phyloP scores from a whole-genome alignment of 2,797 vertebrate species.

The Enteromius unitaeniatus region DNA sequence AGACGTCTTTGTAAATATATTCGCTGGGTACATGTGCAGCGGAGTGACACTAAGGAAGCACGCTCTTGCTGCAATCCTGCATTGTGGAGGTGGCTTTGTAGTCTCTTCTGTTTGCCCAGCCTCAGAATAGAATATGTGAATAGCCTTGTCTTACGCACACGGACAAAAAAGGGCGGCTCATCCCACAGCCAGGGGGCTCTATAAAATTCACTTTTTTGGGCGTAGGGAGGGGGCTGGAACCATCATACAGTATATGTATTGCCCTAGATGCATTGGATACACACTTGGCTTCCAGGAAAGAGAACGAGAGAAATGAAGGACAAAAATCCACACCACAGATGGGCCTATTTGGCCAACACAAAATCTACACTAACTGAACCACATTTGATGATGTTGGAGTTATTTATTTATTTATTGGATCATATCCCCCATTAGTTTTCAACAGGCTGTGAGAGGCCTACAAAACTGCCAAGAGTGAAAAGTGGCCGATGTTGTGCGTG shows the following conservation, averaged over 20 bases:
- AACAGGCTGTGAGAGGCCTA: conserved; percentile 36
- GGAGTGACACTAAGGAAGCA: conserved; percentile 38
- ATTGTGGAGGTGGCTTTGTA: conserved; percentile 50
- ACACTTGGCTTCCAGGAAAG: conserved; percentile 1
- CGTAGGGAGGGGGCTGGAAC: too few relatives aligned
- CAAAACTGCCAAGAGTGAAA: conserved; percentile 45
- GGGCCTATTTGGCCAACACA: conserved; percentile 41
- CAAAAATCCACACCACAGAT: conserved; percentile 44
- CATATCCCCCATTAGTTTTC: conserved; percentile 32
- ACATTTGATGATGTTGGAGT: conserved; percentile 32
- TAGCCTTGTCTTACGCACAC: neutral
- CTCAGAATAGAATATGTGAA: conserved; percentile 55
- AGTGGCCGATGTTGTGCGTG: conserved; percentile 27
- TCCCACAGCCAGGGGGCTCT: neutral
- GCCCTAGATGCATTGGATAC: neutral
- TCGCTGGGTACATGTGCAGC: conserved; percentile 22
- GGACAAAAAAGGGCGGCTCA: neutral
- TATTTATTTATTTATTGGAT: conserved; percentile 32
- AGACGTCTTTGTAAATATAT: conserved; percentile 38
- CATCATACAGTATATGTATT: neutral
- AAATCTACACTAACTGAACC: conserved; percentile 29
- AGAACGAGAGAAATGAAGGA: neutral
- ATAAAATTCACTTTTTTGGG: neutral
- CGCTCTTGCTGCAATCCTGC: conserved; percentile 38
- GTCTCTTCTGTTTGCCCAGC: conserved; percentile 52